A percentile compares a stretch with the other conserved stretches of the same genome.
Evolutionary conservation across 1,140 invertebrate genomes (phyloP).

Genomic region (Panulirus ornatus): DNA sequence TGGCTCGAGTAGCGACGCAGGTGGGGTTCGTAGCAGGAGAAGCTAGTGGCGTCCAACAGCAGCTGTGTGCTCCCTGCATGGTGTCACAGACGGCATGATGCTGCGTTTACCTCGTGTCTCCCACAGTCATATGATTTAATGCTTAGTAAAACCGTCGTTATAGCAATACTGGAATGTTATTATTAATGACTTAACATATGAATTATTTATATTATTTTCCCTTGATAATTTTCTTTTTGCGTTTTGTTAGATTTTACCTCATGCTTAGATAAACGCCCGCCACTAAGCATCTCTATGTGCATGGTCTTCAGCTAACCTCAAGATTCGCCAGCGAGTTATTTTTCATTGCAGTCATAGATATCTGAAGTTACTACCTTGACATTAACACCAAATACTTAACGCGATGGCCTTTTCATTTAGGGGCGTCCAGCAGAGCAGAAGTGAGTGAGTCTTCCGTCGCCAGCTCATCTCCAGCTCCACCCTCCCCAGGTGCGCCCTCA

Average conservation of each 20-base stretch:
- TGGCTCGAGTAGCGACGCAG: neutral
- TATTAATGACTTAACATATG: neutral
- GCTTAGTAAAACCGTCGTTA: neutral
- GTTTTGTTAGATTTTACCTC: neutral
- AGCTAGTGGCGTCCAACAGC: neutral
- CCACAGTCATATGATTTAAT: neutral
- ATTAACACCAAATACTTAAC: neutral
- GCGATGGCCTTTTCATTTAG: conserved; percentile 13
- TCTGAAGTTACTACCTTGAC: neutral
- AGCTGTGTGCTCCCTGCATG: conserved; percentile 6
- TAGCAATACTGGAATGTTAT: neutral
- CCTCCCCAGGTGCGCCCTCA: conserved; percentile 22
- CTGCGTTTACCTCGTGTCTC: neutral
- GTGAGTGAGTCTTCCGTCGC: neutral
- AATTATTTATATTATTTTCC: neutral
- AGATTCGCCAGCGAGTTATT: neutral
- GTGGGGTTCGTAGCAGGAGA: conserved; percentile 13
- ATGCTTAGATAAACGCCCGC: neutral
- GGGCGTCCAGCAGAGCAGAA: conserved; percentile 33
- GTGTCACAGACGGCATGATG: neutral
- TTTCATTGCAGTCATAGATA: neutral
- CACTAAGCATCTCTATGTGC: neutral
- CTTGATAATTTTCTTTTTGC: neutral
- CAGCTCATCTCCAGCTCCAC: neutral
- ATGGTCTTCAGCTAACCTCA: conserved; percentile 24